A percentile compares a stretch with the other conserved stretches of the same genome.
phyloP scores from a whole-genome alignment of 1,140 invertebrate species.

The Drosophila auraria region DNA sequence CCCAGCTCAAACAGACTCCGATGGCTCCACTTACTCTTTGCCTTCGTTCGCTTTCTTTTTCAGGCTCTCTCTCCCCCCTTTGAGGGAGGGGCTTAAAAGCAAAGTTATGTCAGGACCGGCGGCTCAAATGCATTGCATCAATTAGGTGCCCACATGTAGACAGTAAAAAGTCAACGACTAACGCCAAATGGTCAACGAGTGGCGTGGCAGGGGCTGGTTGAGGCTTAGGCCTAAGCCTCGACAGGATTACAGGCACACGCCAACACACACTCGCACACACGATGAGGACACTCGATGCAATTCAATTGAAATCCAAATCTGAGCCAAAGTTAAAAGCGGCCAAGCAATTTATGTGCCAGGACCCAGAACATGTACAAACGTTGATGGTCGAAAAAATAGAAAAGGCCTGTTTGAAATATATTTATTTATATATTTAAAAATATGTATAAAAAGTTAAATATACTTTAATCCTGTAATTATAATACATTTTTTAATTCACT shows the following conservation, averaged over 20 bases:
- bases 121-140: slow-evolving; percentile 50
- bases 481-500: too few species aligned
- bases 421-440: too few species aligned
- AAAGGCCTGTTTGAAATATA: too few species aligned
- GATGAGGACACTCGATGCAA: slow-evolving; percentile 29
- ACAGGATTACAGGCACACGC: slow-evolving; percentile 44
- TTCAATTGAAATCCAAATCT: slow-evolving; percentile 47
- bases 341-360: slow-evolving; percentile 21
- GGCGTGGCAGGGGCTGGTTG: slow-evolving; percentile 1
- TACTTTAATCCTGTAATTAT: too few species aligned
- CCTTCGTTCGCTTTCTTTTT: slow-evolving; percentile 16
- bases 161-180: slow-evolving; percentile 55
- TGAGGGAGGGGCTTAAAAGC: slow-evolving; percentile 37
- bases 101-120: slow-evolving; percentile 44
- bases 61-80: not conserved
- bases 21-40: not conserved
- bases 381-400: not conserved
- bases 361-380: not conserved
- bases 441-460: too few species aligned
- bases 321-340: slow-evolving; percentile 33
- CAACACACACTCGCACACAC: not conserved
- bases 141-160: slow-evolving; percentile 52
- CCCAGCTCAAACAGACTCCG: slow-evolving; percentile 2
- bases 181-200: slow-evolving; percentile 28
- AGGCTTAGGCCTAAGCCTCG: slow-evolving; percentile 41